These are phyloP conservation scores for Panurus biarmicus DNA, from an alignment of 2,113 vertebrate species.

Conservation along the genomic window DNA sequence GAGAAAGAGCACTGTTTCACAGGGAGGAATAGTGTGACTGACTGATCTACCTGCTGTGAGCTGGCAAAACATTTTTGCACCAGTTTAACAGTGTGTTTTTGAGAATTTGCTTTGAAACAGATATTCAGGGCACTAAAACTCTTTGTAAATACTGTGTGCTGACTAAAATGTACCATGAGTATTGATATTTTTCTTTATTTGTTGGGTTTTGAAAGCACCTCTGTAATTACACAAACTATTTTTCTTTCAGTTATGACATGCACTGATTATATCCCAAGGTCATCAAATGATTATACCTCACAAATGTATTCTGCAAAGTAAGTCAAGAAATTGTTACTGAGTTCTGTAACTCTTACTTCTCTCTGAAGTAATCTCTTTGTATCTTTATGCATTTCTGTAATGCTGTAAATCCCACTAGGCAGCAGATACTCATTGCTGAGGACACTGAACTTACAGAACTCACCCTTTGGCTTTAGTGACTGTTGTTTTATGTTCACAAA, in stretches of 20 bases:
- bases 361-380: background rate
- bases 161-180: background rate
- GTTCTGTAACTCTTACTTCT: background rate
- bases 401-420: background rate
- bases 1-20: background rate
- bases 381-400: background rate
- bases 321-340: constrained; percentile 56
- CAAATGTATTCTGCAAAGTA: constrained; percentile 83
- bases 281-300: constrained; percentile 81
- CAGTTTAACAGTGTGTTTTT: background rate
- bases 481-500: background rate
- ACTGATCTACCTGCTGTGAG: background rate
- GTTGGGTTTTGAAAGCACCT: background rate
- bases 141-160: background rate
- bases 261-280: constrained; percentile 78
- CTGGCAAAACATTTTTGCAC: background rate
- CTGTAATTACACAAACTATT: background rate
- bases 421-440: background rate
- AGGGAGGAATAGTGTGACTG: background rate
- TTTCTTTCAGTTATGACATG: constrained; percentile 78
- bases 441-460: background rate
- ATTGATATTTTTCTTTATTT: constrained; percentile 3
- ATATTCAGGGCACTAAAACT: background rate
- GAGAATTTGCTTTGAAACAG: background rate
- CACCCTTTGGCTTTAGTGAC: background rate